Evolutionary conservation across 2,888 invertebrate genomes (phyloP).

Genomic region (Watsonalla cultraria): DNA sequence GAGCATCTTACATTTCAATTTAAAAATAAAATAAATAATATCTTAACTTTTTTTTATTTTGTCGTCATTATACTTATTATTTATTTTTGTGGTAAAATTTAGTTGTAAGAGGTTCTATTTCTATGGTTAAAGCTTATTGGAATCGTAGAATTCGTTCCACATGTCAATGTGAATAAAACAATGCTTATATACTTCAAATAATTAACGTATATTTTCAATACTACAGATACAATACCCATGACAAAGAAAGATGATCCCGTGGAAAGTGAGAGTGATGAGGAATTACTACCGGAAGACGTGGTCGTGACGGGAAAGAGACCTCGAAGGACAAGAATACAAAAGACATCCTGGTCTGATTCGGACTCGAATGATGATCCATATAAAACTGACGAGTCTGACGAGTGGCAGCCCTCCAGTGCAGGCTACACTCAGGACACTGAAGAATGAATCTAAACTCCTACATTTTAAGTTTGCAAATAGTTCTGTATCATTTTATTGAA

Average conservation of each 20-base stretch:
- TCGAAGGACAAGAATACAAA: slow-evolving; percentile 36
- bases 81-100: too few relatives aligned
- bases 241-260: slow-evolving; percentile 8
- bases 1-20: too few relatives aligned
- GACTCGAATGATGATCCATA: slow-evolving; percentile 67
- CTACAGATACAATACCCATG: slow-evolving; percentile 20
- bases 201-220: slow-evolving; percentile 5
- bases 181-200: too few relatives aligned
- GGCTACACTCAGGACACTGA: slow-evolving; percentile 26
- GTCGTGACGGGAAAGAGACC: slow-evolving; percentile 48
- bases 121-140: too few relatives aligned
- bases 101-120: too few relatives aligned
- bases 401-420: slow-evolving; percentile 61
- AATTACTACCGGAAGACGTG: slow-evolving; percentile 17
- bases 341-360: slow-evolving; percentile 30
- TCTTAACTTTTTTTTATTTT: too few relatives aligned
- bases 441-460: background rate
- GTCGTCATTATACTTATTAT: too few relatives aligned
- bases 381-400: slow-evolving; percentile 67
- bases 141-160: too few relatives aligned
- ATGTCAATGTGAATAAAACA: too few relatives aligned
- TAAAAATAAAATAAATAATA: too few relatives aligned
- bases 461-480: background rate
- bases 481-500: background rate
- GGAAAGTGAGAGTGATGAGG: slow-evolving; percentile 16